A percentile compares a stretch with the other conserved stretches of the same genome.
Evolutionary conservation across 2,113 vertebrate species (phyloP).

Genomic region (Colaptes auratus): DNA sequence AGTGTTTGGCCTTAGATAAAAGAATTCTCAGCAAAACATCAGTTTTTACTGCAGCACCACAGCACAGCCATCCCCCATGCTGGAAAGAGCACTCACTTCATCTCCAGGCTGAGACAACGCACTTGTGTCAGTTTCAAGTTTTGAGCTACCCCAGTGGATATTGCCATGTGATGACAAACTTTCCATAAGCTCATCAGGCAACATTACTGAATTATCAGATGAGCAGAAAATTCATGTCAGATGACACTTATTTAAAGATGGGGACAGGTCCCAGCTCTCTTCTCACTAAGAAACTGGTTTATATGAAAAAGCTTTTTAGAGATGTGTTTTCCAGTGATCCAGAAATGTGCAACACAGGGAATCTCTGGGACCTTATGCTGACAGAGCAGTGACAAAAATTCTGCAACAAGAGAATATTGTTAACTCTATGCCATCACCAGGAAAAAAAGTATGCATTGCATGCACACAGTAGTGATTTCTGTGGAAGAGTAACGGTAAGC

Average conservation of each 20-base stretch:
- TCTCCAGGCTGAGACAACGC: background rate
- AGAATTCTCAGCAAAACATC: background rate
- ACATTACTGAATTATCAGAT: background rate
- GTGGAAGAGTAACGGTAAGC: background rate
- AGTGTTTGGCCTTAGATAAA: background rate
- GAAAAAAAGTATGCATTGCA: background rate
- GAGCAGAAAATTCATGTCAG: background rate
- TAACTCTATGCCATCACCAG: background rate
- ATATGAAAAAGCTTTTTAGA: background rate
- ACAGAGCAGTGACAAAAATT: background rate
- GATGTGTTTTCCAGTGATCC: background rate
- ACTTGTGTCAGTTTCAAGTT: background rate
- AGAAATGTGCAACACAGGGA: background rate
- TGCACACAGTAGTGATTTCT: background rate
- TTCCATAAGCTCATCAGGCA: background rate
- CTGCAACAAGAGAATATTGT: fast-evolving
- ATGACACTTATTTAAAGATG: background rate
- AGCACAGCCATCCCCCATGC: fast-evolving
- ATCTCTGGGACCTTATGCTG: background rate
- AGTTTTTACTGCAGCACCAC: fast-evolving
- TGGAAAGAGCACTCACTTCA: fast-evolving
- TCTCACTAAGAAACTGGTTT: background rate
- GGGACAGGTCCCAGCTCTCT: background rate
- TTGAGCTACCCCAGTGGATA: background rate
- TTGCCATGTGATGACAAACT: background rate